Evolutionary conservation across 2,113 vertebrate species (phyloP).

Genomic region (Gallinago undulata): DNA sequence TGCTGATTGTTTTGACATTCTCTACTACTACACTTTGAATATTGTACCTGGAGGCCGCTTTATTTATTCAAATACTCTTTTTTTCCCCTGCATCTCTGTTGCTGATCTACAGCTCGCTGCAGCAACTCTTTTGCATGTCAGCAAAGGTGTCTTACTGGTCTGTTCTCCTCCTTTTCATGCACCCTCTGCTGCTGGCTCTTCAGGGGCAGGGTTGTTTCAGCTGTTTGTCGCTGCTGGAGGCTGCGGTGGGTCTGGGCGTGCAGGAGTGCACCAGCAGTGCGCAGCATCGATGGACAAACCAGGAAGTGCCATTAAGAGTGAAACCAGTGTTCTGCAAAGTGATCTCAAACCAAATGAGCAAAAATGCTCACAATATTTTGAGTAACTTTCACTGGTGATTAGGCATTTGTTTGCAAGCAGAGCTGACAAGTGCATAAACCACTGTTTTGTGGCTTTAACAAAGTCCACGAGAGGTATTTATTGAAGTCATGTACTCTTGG

Average conservation of each 20-base stretch:
- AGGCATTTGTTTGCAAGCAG: background rate
- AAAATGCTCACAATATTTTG: background rate
- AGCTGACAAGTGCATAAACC: background rate
- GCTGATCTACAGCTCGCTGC: background rate
- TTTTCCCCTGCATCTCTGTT: background rate
- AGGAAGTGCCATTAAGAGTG: background rate
- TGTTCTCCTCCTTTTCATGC: background rate
- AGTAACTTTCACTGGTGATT: background rate
- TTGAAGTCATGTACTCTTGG: background rate
- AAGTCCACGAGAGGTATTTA: background rate
- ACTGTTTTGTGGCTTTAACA: background rate
- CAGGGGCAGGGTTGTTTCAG: background rate
- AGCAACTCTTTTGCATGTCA: background rate
- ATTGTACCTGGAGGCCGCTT: background rate
- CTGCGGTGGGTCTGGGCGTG: rapidly evolving
- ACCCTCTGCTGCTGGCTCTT: background rate
- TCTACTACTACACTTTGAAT: background rate
- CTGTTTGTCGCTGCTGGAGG: background rate
- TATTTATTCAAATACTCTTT: background rate
- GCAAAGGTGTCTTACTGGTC: background rate
- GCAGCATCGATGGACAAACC: rapidly evolving
- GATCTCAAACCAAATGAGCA: background rate
- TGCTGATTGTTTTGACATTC: background rate
- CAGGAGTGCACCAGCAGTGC: rapidly evolving
- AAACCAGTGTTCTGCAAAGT: background rate